Percentiles rank a stretch among this genome's conserved stretches.
Evolutionary conservation across 2,113 vertebrate genomes (phyloP).

Genomic region (Motacilla tschutschensis): DNA sequence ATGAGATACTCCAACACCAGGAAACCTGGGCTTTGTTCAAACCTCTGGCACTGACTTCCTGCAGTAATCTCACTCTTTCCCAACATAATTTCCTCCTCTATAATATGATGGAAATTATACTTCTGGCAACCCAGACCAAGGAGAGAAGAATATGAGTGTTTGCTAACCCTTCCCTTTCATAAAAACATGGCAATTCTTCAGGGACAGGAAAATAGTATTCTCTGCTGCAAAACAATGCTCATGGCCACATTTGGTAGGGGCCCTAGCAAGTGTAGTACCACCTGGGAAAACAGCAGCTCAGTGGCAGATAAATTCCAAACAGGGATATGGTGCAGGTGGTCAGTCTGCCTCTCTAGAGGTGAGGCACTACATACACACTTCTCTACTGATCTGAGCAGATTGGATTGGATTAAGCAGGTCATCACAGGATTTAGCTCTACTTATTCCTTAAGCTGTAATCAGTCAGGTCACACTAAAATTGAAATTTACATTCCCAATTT

Average conservation of each 20-base stretch:
- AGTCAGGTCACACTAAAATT: neutral
- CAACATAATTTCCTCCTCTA: neutral
- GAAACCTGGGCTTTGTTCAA: neutral
- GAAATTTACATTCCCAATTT: neutral
- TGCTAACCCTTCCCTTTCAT: neutral
- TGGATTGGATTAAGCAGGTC: neutral
- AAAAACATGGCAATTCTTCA: neutral
- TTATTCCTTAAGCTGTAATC: neutral
- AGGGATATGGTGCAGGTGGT: neutral
- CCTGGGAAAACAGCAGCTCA: neutral
- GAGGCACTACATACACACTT: neutral
- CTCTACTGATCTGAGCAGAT: neutral
- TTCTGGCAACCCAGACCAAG: neutral
- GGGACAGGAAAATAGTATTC: neutral
- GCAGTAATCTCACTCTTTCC: neutral
- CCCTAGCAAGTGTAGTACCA: neutral
- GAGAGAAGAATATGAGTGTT: neutral
- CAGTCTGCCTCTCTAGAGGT: neutral
- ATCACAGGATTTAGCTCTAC: slow-evolving; percentile 11
- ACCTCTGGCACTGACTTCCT: neutral
- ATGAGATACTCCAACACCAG: neutral
- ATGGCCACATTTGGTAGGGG: rapidly evolving
- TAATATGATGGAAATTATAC: neutral
- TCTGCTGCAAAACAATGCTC: neutral
- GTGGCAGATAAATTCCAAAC: neutral